Base-by-base conservation (phyloP, 2,888 invertebrate species). In the Sarcophaga caerulescens region DNA sequence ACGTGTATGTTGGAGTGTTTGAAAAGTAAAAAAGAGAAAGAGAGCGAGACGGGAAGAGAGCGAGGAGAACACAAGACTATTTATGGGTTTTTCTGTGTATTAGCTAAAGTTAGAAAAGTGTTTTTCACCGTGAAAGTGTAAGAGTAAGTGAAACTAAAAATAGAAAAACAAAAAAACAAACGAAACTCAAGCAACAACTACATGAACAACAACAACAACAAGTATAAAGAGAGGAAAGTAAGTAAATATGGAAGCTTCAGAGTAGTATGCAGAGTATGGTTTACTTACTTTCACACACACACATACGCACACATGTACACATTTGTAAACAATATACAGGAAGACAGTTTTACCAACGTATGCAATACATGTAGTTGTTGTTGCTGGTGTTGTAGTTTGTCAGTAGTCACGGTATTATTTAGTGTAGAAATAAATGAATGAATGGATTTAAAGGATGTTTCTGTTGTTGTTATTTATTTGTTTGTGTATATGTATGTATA, bases 341-440 rank as follows among this genome's bases (percentile, higher is more conserved):
- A 35, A 35, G 35, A 35, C 35, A 35, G 35, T 35, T 35, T 35
- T 35, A 35, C 35, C 6, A 35, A 35, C 35, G 35, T 35, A 35
- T 35, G 35, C 35, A 35, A 35, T 35, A 35, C 35, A 35, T 35
- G 47, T 14, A 47, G 14, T 3, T 14, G 14, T 47, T 45, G 14
- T 14, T 14, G 57, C 62, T 17, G 75, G 0, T 25, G 25, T 25
- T 62, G 60, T 45, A 63, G 10, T 35, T 60, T 44, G 74, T 60
- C 47, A 70, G 19, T 44, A 80, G 19, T 68, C 68, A 57, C 47
- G 23, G 35, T 76, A 70, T 62, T 68, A 79, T 75, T 83, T 77
- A 77, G 80, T 80, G 63, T 63, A 59, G 19, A 63, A 65, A 69
- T 77, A 84, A 86, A 86, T 86, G 73, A 84, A 84, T 80, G 65